Evolutionary conservation across 2,888 invertebrate genomes (phyloP).

Genomic region (Perizoma affinitatum): DNA sequence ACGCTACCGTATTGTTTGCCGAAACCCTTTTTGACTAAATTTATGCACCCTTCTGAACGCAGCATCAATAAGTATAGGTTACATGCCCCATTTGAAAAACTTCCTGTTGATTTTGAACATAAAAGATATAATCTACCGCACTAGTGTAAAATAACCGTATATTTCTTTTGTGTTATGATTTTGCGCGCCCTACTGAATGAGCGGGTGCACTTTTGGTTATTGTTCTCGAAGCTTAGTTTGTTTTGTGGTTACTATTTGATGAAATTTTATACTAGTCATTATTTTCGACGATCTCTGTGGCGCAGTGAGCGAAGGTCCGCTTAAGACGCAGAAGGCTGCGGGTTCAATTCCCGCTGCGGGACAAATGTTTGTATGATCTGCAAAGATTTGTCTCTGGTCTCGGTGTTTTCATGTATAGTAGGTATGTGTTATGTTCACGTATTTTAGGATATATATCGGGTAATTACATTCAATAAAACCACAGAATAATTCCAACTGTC

Average conservation of each 20-base stretch:
- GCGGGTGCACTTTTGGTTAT: slow-evolving; percentile 63
- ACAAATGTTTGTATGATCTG: no score
- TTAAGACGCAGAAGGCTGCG: no score
- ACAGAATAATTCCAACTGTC: no score
- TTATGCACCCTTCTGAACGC: slow-evolving; percentile 76
- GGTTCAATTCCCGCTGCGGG: no score
- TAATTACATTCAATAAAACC: no score
- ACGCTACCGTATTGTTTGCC: slow-evolving; percentile 63
- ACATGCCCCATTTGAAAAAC: slow-evolving; percentile 82
- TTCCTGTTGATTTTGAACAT: slow-evolving; percentile 83
- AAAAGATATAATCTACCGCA: slow-evolving; percentile 83
- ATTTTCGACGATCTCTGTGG: no score
- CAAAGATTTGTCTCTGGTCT: no score
- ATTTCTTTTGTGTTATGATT: slow-evolving; percentile 80
- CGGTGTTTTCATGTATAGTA: no score
- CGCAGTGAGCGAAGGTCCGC: no score
- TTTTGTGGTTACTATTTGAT: slow-evolving; percentile 55
- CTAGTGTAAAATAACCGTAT: slow-evolving; percentile 82
- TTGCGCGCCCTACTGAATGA: slow-evolving; percentile 64
- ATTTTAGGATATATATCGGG: no score
- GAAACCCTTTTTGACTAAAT: slow-evolving; percentile 76
- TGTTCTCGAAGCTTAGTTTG: slow-evolving; percentile 53
- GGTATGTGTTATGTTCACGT: no score
- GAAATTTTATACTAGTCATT: not conserved
- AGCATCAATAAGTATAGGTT: slow-evolving; percentile 83